phyloP scores from a whole-genome alignment of 2,113 vertebrate species.

The Haemorhous mexicanus region DNA sequence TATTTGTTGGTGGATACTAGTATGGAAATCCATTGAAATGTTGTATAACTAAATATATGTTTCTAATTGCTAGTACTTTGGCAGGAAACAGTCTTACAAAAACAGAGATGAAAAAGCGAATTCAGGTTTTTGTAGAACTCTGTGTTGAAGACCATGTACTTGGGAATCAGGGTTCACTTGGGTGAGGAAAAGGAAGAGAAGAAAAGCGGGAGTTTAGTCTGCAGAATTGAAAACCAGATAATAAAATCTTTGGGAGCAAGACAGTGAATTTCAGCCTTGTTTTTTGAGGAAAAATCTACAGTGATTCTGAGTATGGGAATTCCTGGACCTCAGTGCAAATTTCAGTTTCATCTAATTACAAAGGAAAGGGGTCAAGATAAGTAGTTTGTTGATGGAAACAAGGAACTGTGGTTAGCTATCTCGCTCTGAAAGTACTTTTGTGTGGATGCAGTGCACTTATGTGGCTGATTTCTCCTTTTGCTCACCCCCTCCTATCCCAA shows the following conservation, averaged over 20 bases:
- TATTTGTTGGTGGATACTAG: background rate
- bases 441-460: background rate
- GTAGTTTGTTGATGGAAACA: background rate
- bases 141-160: background rate
- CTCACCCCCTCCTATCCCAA: background rate
- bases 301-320: background rate
- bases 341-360: background rate
- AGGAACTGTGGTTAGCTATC: background rate
- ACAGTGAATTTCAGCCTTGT: background rate
- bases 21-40: background rate
- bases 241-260: background rate
- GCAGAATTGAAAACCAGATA: background rate
- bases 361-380: background rate
- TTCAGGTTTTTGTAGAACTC: background rate
- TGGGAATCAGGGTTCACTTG: background rate
- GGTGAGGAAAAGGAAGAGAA: background rate
- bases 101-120: constrained; percentile 7
- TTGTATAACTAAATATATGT: background rate
- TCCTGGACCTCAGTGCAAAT: background rate
- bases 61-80: constrained; percentile 28
- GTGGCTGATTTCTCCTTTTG: background rate
- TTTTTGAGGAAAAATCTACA: background rate
- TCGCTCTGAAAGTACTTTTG: background rate
- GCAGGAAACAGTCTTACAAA: background rate
- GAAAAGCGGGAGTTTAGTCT: background rate